Percentiles rank a stretch among this genome's conserved stretches.
phyloP scores from a whole-genome alignment of 1,140 invertebrate genomes.

The Hermatobates lingyangjiaoensis region DNA sequence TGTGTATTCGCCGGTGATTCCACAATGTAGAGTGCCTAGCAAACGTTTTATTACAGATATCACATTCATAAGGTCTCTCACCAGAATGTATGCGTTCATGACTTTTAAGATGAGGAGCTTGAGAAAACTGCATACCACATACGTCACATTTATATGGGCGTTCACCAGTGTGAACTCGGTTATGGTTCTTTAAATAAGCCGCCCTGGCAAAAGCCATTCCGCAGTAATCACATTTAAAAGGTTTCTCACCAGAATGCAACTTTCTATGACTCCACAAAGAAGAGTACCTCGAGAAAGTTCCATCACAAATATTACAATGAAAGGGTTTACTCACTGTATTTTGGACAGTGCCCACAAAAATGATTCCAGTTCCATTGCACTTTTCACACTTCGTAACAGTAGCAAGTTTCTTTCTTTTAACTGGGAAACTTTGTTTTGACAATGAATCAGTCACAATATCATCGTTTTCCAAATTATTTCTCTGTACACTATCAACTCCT shows the following conservation, averaged over 20 bases:
- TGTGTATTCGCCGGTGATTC: constrained; percentile 88
- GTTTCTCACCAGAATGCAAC: constrained; percentile 69
- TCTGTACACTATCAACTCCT: neutral
- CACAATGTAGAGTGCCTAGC: constrained; percentile 67
- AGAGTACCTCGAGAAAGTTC: constrained; percentile 36
- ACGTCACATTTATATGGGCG: constrained; percentile 74
- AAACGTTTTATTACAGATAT: constrained; percentile 78
- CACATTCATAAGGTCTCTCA: constrained; percentile 77
- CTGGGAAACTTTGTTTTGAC: constrained; percentile 52
- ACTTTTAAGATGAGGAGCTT: constrained; percentile 73
- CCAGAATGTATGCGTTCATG: constrained; percentile 81
- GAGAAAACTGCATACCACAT: constrained; percentile 74
- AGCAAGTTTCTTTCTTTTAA: constrained; percentile 52
- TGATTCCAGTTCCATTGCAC: constrained; percentile 68
- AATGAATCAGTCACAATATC: neutral
- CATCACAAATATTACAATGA: constrained; percentile 70
- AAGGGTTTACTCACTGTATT: constrained; percentile 48
- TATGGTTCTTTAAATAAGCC: constrained; percentile 80
- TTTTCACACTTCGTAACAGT: constrained; percentile 70
- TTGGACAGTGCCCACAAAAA: constrained; percentile 41
- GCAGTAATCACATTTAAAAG: constrained; percentile 81
- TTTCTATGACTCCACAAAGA: constrained; percentile 71
- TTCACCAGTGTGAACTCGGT: constrained; percentile 56
- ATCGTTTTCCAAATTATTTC: too few relatives aligned
- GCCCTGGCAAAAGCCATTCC: constrained; percentile 82